Percentiles rank a stretch among this genome's conserved stretches.
Conservation (phyloP, 2,888 invertebrate genomes). For the Lymantria monacha region DNA sequence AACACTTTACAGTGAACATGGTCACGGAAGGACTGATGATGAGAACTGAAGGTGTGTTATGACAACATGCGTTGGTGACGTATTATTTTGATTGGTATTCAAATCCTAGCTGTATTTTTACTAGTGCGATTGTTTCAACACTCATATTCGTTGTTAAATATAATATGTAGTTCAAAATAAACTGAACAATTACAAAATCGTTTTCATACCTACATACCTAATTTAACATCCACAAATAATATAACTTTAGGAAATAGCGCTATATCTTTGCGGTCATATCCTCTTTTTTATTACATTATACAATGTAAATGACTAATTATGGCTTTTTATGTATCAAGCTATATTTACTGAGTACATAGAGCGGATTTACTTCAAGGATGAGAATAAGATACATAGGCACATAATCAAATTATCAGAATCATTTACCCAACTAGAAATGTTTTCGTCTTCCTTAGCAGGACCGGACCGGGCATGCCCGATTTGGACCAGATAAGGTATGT, state of each 20-base stretch:
- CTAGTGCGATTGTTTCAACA: too few species aligned
- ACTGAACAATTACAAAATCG: background rate
- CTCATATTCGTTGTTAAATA: background rate
- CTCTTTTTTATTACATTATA: conserved; percentile 11
- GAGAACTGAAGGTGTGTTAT: too few species aligned
- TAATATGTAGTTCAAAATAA: background rate
- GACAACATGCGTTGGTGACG: too few species aligned
- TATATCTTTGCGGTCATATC: conserved; percentile 7
- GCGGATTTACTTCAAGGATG: conserved; percentile 31
- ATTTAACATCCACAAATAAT: background rate
- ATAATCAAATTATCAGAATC: too few species aligned
- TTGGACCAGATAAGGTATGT: too few species aligned
- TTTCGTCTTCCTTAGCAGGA: too few species aligned
- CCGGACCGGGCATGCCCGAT: too few species aligned
- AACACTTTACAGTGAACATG: too few species aligned
- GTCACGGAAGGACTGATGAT: too few species aligned
- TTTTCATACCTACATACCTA: background rate
- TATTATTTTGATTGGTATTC: too few species aligned
- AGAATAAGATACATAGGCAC: conserved; percentile 9
- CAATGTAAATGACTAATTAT: background rate
- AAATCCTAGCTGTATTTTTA: too few species aligned
- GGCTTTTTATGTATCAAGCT: conserved; percentile 1
- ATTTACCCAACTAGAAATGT: too few species aligned
- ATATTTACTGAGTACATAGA: conserved; percentile 14
- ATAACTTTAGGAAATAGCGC: conserved; percentile 10